Evolutionary conservation across 2,113 vertebrate species (phyloP).

Genomic region (Phyllostomus discolor): DNA sequence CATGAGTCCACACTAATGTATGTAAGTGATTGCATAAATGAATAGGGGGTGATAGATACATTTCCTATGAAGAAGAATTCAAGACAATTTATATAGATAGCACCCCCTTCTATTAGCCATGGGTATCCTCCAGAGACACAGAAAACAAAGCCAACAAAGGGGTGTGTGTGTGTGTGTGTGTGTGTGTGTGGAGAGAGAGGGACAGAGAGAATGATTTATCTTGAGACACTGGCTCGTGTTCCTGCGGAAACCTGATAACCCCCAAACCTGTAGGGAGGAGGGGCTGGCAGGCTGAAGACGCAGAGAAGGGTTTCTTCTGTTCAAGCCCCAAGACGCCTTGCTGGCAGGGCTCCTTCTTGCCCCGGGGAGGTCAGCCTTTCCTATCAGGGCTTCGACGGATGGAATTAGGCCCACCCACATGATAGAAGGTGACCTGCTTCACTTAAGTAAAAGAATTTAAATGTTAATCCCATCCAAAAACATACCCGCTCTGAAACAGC

Average conservation of each 20-base stretch:
- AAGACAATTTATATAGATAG: neutral
- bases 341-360: neutral
- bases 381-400: too few relatives aligned
- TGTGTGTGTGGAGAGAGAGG: too few relatives aligned
- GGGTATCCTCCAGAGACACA: neutral
- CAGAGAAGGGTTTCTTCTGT: neutral
- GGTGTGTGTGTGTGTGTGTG: neutral
- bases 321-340: neutral
- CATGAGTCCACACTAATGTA: neutral
- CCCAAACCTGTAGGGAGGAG: neutral
- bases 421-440: neutral
- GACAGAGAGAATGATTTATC: neutral
- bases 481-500: neutral
- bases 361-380: neutral
- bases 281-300: neutral
- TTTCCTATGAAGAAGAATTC: neutral
- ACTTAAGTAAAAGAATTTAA: neutral
- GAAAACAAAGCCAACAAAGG: neutral
- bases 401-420: neutral
- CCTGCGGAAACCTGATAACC: neutral
- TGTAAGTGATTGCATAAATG: neutral
- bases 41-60: neutral
- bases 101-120: neutral
- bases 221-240: neutral
- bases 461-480: neutral